Conservation (phyloP, 2,113 vertebrate species). For the Rostratula benghalensis region DNA sequence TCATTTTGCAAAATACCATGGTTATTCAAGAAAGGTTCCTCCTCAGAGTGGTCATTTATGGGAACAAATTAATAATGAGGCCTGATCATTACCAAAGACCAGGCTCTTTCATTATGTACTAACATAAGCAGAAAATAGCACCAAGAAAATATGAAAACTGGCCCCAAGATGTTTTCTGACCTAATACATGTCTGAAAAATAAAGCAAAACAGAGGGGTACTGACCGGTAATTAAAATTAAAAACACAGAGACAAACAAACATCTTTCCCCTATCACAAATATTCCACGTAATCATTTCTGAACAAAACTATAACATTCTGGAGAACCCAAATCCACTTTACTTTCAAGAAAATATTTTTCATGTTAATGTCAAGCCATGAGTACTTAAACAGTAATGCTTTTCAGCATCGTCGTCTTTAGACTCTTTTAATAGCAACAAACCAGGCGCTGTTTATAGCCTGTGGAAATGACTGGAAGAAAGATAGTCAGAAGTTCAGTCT, state of each 20-base stretch:
- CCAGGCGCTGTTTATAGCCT: constrained; percentile 64
- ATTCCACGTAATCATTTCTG: not conserved
- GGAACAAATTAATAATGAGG: not conserved
- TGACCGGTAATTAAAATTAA: not conserved
- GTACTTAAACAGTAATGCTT: constrained; percentile 50
- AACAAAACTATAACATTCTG: not conserved
- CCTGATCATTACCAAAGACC: not conserved
- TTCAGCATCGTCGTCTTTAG: constrained; percentile 35
- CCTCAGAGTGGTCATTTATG: not conserved
- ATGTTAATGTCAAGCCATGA: constrained; percentile 14
- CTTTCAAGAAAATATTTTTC: constrained; percentile 47
- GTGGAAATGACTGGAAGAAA: constrained; percentile 63
- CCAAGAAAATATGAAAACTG: not conserved
- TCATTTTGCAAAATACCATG: not conserved
- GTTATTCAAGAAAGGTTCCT: not conserved
- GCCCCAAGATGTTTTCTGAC: not conserved
- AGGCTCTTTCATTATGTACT: not conserved
- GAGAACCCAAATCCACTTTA: not conserved
- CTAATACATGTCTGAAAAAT: not conserved
- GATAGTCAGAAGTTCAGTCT: constrained; percentile 64
- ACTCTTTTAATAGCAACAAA: constrained; percentile 58
- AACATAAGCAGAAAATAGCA: not conserved
- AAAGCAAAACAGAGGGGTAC: not conserved
- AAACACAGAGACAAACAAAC: not conserved
- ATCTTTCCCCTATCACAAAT: not conserved